Evolutionary conservation across 2,113 vertebrate species (phyloP), one percentile per base, ranked within the genome.

Genomic region (Odocoileus hemionus): DNA sequence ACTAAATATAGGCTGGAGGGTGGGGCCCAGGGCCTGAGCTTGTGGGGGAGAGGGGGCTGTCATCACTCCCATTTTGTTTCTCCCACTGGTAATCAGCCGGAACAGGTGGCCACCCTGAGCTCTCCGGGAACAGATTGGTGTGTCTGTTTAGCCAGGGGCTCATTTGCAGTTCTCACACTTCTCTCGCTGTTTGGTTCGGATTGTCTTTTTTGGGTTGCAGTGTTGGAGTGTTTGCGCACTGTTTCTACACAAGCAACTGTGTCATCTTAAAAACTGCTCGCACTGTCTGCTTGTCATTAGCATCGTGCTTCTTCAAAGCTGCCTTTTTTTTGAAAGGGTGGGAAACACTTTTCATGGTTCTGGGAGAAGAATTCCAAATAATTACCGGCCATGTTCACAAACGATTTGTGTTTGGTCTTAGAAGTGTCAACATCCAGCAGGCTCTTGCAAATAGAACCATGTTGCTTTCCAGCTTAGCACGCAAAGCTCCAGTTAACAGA

Each of bases 181-280:
- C 89, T 96, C 89, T 86, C 6, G 93, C 93, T 90, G 94, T 91
- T 74, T 86, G 90, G 17, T 43, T 70, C 88, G 91, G 95, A 96
- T 76, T 86, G 97, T 96, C 96, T 97, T 96, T 94, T 97, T 94
- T 25, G 90, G 94, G 97, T 89, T 54, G 36, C 96, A 36, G 86
- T 74, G 94, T 97, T 98, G 97, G 86, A 97, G 96, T 94, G 2
- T 97, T 87, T 95, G 92, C 54, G 10, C 96, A 79, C 95, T 96
- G 97, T 98, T 97, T 95, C 96, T 83, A 82, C 93, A 97, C 94
- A 96, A 97, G 96, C 96, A 92, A 90, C 92, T 86, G 95, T 92
- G 91, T 91, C 2, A 15, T 50, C 94, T 91, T 89, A 57, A 52
- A 54, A 95, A 19, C 78, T 43, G 93, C 86, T 89, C 97, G 1